Percentiles rank a stretch among this genome's conserved stretches.
Conservation (phyloP, 2,797 vertebrate species). For the Cyprinodon diabolis region DNA sequence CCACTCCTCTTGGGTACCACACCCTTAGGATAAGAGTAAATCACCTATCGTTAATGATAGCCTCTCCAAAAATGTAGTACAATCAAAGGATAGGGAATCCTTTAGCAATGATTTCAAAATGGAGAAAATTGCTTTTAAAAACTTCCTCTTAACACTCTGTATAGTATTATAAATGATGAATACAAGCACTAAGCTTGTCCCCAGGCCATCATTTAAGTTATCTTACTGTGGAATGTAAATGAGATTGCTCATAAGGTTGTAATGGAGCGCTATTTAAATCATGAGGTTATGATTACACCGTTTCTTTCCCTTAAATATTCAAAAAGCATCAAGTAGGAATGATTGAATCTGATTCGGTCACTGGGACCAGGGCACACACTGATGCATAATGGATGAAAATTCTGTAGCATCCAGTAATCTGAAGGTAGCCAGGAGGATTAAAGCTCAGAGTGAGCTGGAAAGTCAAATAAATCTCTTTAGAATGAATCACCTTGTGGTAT, state of each 20-base stretch:
- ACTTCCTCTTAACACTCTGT: constrained; percentile 57
- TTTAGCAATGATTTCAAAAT: constrained; percentile 55
- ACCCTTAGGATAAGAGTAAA: constrained; percentile 58
- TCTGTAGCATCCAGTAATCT: constrained; percentile 18
- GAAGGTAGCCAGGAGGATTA: constrained; percentile 43
- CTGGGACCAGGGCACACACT: constrained; percentile 34
- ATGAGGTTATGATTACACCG: constrained; percentile 69
- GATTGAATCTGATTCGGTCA: constrained; percentile 58
- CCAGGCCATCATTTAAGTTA: constrained; percentile 60
- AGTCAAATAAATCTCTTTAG: constrained; percentile 33
- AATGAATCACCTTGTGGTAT: constrained; percentile 56
- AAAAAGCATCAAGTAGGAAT: constrained; percentile 65
- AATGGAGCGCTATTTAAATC: constrained; percentile 73
- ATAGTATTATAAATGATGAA: constrained; percentile 55
- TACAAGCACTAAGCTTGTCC: constrained; percentile 44
- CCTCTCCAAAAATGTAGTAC: constrained; percentile 38
- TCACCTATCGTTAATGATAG: constrained; percentile 59
- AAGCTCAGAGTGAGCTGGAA: constrained; percentile 37
- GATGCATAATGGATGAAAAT: constrained; percentile 59
- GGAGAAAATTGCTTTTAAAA: constrained; percentile 59
- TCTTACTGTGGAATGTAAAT: constrained; percentile 66
- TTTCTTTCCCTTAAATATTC: constrained; percentile 72
- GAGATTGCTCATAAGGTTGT: constrained; percentile 65
- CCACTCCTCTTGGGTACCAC: constrained; percentile 22
- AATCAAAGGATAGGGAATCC: constrained; percentile 53